Base-by-base conservation (phyloP, 2,888 invertebrate species). In the Eupeodes luniger region DNA sequence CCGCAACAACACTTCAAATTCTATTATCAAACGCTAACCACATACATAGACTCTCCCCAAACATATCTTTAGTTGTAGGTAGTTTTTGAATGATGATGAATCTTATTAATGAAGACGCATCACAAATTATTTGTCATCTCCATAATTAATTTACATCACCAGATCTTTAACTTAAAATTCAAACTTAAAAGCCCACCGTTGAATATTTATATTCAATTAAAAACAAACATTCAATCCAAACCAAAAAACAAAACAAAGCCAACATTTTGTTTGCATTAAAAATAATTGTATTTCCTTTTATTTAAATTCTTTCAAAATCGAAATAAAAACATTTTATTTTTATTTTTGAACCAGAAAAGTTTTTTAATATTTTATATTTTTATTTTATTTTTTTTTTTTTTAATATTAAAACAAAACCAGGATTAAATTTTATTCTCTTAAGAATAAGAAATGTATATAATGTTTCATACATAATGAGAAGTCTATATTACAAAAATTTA, bases 391-490 rank as follows among this genome's bases (percentile, higher is more conserved):
- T 11, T 2, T 47, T 79, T 80, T 69, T 81, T 85, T 61, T 85
- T 36, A 66, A 59, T 75, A 78, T 80, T 87, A 87, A 80, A 84
- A 57, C 70, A 83, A 83, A 80, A 80, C 57, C 19, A 69, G 61
- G 76, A 27, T 44, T 44, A 44, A 70, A 57, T 55, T 67, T 79
- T 86, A 86, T 86, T 86, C 86, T 76, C 79, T 64, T 12, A 27
- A 86, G 86, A 86, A 82, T 86, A 82, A 78, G 40, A 57, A 64
- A 62, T 62, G 47, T 78, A 64, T 78, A 75, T 70, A 19, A 55
- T 49, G 49, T 72, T 76, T 19, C 67, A 82, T 80, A 83, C 75
- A 82, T 70, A 19, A 66, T 72, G 6, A 27, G 12, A 59, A 11
- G 59, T 81, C 67, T 85, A 78, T 86, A 79, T 72, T 72, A 62